Percentiles rank a stretch among this genome's conserved stretches.
These are phyloP conservation scores for Cyprinodon tularosa DNA, from an alignment of 2,113 vertebrate genomes.

Conservation along the genomic window DNA sequence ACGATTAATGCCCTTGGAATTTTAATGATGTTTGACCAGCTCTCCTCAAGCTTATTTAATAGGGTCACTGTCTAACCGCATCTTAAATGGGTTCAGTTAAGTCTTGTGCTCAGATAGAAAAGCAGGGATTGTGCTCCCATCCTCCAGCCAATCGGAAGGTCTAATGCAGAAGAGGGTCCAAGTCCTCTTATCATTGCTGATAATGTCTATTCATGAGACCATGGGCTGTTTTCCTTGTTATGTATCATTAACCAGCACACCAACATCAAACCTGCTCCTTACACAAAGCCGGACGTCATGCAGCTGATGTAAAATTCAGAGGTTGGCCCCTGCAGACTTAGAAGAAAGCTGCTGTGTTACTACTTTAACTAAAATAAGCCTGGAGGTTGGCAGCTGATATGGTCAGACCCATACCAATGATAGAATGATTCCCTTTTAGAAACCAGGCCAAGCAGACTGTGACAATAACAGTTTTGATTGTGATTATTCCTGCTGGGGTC, in stretches of 20 bases:
- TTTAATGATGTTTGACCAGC: conserved; percentile 51
- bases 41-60: conserved; percentile 43
- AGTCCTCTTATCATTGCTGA: conserved; percentile 59
- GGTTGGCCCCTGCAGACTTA: conserved; percentile 19
- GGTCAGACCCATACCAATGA: conserved; percentile 22
- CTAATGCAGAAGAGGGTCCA: conserved; percentile 45
- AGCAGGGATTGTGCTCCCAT: conserved; percentile 26
- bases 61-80: conserved; percentile 35
- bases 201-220: conserved; percentile 49
- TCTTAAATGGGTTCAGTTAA: conserved; percentile 15
- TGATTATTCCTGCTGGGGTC: conserved; percentile 41
- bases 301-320: conserved; percentile 26
- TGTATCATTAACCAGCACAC: conserved; percentile 74
- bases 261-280: conserved; percentile 21
- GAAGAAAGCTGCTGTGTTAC: conserved; percentile 17
- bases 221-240: conserved; percentile 59
- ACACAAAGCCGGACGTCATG: conserved; percentile 30
- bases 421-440: conserved; percentile 31
- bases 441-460: conserved; percentile 31
- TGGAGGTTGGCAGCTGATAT: conserved; percentile 20
- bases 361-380: conserved; percentile 24
- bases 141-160: conserved; percentile 7
- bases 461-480: conserved; percentile 30
- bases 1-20: conserved; percentile 41
- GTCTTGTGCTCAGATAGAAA: conserved; percentile 29